Conservation (phyloP, 2,888 invertebrate genomes). For the Tetragonula carbonaria region DNA sequence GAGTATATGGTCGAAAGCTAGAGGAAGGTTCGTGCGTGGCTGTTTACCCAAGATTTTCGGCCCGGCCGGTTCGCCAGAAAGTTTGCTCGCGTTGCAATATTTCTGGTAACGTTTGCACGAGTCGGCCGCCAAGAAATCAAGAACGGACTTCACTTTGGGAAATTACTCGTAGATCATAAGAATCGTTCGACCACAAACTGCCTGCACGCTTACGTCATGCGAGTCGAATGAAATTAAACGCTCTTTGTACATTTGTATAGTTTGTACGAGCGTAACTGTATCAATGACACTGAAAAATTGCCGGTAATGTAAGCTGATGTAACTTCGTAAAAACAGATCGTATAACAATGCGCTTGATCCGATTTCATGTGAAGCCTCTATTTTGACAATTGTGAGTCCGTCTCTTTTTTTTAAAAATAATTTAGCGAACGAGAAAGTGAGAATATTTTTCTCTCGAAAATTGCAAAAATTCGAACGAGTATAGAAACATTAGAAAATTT, state of each 20-base stretch:
- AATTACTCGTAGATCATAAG: constrained; percentile 61
- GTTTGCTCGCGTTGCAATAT: constrained; percentile 34
- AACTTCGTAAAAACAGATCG: no score
- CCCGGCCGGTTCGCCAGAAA: constrained; percentile 8
- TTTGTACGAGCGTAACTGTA: neutral
- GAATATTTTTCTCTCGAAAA: no score
- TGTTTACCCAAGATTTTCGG: constrained; percentile 27
- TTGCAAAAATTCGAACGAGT: no score
- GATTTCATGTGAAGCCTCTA: no score
- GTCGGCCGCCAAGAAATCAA: constrained; percentile 23
- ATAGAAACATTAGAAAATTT: no score
- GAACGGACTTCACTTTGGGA: constrained; percentile 60
- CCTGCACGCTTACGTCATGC: constrained; percentile 13
- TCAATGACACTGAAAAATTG: no score
- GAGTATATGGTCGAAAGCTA: neutral
- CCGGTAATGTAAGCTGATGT: no score
- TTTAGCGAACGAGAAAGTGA: no score
- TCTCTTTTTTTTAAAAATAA: no score
- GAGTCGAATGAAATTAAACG: neutral
- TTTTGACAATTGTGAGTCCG: no score
- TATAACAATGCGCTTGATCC: no score
- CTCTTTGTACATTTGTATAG: neutral
- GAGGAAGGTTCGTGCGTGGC: constrained; percentile 5
- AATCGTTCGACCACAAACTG: constrained; percentile 52
- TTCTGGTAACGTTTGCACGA: constrained; percentile 41